Conservation (phyloP, 2,797 vertebrate species). For the Coilia nasus region DNA sequence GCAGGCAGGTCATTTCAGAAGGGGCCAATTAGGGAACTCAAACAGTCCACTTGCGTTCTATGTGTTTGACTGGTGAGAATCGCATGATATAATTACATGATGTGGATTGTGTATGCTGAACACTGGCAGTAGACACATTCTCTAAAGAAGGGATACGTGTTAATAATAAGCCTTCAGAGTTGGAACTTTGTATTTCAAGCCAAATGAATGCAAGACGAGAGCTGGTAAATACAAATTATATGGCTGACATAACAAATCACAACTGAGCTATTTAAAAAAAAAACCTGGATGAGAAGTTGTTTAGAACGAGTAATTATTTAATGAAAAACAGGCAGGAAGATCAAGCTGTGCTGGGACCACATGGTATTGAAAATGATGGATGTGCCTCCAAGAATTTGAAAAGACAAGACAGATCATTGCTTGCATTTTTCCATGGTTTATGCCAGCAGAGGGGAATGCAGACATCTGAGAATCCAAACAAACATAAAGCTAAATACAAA, state of each 20-base stretch:
- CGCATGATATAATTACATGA: background rate
- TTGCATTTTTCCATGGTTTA: constrained; percentile 29
- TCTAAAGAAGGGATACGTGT: background rate
- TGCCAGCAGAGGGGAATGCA: constrained; percentile 38
- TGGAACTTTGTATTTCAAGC: background rate
- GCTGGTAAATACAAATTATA: background rate
- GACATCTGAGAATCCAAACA: constrained; percentile 50
- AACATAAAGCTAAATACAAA: constrained; percentile 67
- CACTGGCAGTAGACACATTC: background rate
- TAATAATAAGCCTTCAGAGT: background rate
- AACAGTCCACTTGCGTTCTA: background rate
- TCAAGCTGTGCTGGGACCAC: constrained; percentile 16
- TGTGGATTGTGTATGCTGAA: background rate
- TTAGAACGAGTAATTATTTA: background rate
- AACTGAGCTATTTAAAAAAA: background rate
- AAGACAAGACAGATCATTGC: constrained; percentile 26
- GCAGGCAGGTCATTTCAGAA: background rate
- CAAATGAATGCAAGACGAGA: background rate
- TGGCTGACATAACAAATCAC: background rate
- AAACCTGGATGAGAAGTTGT: background rate
- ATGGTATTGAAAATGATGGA: constrained; percentile 35
- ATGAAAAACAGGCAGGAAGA: background rate
- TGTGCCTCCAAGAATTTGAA: constrained; percentile 22
- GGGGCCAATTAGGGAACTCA: background rate
- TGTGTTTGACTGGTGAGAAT: background rate